Evolutionary conservation across 2,888 invertebrate species (phyloP).

Genomic region (Buathra laborator): DNA sequence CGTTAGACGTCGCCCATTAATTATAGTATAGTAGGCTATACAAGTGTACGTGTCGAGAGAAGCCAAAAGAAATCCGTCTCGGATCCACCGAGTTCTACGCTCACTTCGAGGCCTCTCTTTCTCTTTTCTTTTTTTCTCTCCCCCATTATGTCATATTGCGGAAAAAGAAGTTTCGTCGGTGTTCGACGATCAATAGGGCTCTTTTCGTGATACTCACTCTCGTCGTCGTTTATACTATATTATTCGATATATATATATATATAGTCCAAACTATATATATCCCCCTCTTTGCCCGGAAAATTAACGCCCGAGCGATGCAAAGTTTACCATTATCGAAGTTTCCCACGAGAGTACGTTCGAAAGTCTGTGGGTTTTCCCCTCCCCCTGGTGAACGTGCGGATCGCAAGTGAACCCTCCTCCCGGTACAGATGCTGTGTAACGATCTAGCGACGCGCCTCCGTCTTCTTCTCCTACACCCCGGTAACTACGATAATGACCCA

Average conservation of each 20-base stretch:
- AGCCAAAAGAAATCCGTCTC: conserved; percentile 70
- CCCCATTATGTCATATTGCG: conserved; percentile 73
- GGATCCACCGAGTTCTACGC: conserved; percentile 29
- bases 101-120: neutral
- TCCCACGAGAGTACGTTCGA: conserved; percentile 37
- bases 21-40: conserved; percentile 61
- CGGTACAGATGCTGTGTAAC: conserved; percentile 20
- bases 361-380: conserved; percentile 1
- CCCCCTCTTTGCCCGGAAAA: conserved; percentile 61
- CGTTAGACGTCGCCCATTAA: conserved; percentile 66
- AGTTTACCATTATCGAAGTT: conserved; percentile 65
- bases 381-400: conserved; percentile 5
- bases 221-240: conserved; percentile 32
- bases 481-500: conserved; percentile 27
- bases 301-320: conserved; percentile 58
- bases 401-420: neutral
- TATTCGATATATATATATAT: neutral
- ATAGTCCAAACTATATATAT: neutral
- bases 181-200: conserved; percentile 71
- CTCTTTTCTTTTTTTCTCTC: neutral
- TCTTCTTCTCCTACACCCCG: conserved; percentile 5
- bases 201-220: conserved; percentile 1
- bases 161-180: conserved; percentile 69
- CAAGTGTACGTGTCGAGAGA: conserved; percentile 20
- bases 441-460: conserved; percentile 1